These are phyloP conservation scores for Probaryconus sp. DNA, from an alignment of 1,140 invertebrate genomes.

Conservation along the genomic window DNA sequence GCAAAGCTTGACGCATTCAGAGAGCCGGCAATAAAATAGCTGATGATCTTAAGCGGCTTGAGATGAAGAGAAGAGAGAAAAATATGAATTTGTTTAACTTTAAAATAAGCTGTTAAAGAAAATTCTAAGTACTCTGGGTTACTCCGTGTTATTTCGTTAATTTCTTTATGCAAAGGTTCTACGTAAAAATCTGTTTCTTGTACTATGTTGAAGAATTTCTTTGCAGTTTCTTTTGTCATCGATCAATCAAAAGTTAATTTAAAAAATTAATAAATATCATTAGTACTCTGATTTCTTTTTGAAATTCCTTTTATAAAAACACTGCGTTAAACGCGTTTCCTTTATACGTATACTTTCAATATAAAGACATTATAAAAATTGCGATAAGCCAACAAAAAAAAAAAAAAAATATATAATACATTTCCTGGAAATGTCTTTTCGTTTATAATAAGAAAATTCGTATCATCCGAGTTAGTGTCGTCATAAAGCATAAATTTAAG, in stretches of 20 bases:
- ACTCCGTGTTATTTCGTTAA: slow-evolving; percentile 41
- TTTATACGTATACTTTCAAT: too few species aligned
- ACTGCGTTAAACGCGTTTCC: too few species aligned
- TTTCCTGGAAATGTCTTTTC: too few species aligned
- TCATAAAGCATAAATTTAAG: slow-evolving; percentile 29
- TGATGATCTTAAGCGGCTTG: slow-evolving; percentile 60
- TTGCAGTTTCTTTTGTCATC: too few species aligned
- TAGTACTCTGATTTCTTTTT: too few species aligned
- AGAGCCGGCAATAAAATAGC: slow-evolving; percentile 59
- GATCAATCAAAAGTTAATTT: too few species aligned
- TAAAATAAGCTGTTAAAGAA: slow-evolving; percentile 27
- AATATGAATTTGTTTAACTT: slow-evolving; percentile 49
- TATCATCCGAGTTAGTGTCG: slow-evolving; percentile 14
- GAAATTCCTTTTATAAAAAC: too few species aligned
- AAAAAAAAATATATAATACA: too few species aligned
- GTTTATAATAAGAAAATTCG: slow-evolving; percentile 20
- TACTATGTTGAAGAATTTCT: not conserved
- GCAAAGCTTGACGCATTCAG: slow-evolving; percentile 55
- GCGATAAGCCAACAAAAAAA: too few species aligned
- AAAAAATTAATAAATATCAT: too few species aligned
- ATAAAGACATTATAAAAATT: too few species aligned
- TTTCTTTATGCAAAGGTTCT: slow-evolving; percentile 19
- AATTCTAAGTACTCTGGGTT: slow-evolving; percentile 24
- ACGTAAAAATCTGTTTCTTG: not conserved
- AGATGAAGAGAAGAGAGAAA: slow-evolving; percentile 14